These are phyloP conservation scores for Clarias pachynema DNA, from an alignment of 2,797 vertebrate species.

Conservation along the genomic window DNA sequence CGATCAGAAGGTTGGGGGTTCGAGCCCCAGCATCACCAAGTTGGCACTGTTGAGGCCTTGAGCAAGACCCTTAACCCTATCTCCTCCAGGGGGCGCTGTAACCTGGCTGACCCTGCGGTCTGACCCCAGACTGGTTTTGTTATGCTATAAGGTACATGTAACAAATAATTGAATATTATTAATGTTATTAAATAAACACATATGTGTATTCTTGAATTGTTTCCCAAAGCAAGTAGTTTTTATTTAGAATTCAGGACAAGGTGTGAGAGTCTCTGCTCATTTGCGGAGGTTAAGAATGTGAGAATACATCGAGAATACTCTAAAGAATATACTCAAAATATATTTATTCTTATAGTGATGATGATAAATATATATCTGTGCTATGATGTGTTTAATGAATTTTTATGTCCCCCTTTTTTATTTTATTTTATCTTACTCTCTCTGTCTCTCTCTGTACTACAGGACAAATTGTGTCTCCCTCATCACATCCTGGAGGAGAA, in stretches of 20 bases:
- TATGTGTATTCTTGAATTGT: neutral
- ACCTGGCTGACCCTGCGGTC: no score
- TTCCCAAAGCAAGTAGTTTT: neutral
- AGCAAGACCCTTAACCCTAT: no score
- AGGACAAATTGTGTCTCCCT: slow-evolving; percentile 95
- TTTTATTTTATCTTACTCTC: slow-evolving; percentile 38
- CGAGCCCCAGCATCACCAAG: no score
- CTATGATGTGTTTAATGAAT: neutral
- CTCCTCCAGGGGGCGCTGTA: no score
- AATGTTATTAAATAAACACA: no score
- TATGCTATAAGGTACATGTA: no score
- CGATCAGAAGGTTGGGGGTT: no score
- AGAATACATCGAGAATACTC: neutral
- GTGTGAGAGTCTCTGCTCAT: neutral
- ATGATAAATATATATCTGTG: neutral
- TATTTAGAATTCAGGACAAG: neutral
- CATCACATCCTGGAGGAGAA: slow-evolving; percentile 98
- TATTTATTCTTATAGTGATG: neutral
- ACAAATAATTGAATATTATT: no score
- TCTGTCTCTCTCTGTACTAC: slow-evolving; percentile 43
- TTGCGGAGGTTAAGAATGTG: neutral
- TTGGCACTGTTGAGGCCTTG: no score
- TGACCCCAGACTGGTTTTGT: no score
- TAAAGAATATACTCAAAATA: neutral
- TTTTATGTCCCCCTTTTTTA: neutral